Evolutionary conservation across 2,888 invertebrate species (phyloP).

Genomic region (Caenorhabditis becei): DNA sequence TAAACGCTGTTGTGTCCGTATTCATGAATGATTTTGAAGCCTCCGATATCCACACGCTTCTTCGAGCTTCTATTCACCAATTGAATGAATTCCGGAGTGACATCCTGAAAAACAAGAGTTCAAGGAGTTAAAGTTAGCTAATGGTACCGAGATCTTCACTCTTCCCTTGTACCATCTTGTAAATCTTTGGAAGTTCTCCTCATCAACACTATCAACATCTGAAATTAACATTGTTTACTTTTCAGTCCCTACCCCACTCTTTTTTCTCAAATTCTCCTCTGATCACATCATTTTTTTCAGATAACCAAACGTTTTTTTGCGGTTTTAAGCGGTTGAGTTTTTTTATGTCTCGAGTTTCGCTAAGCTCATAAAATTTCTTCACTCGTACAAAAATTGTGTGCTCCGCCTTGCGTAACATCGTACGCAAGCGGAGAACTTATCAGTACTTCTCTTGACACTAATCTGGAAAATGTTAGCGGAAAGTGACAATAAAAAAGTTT

Average conservation of each 20-base stretch:
- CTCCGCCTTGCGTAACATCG: too few species aligned
- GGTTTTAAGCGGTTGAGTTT: too few species aligned
- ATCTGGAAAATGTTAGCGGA: conserved; percentile 32
- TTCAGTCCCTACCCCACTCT: background rate
- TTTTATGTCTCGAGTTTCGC: too few species aligned
- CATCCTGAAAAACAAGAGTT: conserved; percentile 49
- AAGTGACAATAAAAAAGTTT: conserved; percentile 20
- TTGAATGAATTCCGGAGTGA: conserved; percentile 50
- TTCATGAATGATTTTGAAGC: conserved; percentile 53
- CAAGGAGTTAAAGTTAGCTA: background rate
- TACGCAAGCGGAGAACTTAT: conserved; percentile 22
- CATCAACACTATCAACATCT: conserved; percentile 46
- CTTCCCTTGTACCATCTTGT: conserved; percentile 63
- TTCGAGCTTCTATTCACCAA: conserved; percentile 57
- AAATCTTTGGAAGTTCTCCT: conserved; percentile 60
- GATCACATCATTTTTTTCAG: too few species aligned
- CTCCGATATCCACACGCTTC: conserved; percentile 42
- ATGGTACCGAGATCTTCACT: conserved; percentile 55
- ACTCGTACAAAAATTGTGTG: too few species aligned
- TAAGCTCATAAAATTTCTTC: conserved; percentile 18
- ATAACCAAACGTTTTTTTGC: too few species aligned
- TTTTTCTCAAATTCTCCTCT: background rate
- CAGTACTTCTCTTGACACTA: conserved; percentile 24
- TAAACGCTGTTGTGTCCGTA: conserved; percentile 47
- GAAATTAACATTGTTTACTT: conserved; percentile 4